Evolutionary conservation across 2,888 invertebrate species (phyloP), one percentile per base, ranked within the genome.

Genomic region (Noctua pronuba): DNA sequence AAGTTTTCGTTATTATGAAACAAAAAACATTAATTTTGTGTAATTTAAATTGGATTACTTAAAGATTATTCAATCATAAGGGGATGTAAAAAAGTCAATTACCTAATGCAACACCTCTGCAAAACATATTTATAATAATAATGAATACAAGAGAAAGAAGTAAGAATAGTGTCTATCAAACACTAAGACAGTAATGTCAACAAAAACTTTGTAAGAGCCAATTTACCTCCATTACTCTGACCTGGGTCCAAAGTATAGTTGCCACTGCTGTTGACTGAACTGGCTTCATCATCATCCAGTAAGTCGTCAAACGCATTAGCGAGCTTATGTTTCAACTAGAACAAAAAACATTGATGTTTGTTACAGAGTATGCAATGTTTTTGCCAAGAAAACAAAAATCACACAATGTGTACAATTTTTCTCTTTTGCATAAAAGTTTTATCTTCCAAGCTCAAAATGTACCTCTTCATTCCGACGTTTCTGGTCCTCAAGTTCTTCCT

Each of bases 241-340:
- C 90, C 90, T 16, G 92, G 90, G 79, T 96, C 95, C 76, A 96
- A 83, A 28, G 96, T 95, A 83, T 95, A 96, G 84, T 96, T 96
- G 21, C 95, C 95, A 88, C 97, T 96, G 91, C 97, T 97, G 66
- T 97, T 96, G 24, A 97, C 97, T 77, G 97, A 97, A 79, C 97
- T 97, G 60, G 96, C 97, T 83, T 98, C 97, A 84, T 98, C 97
- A 79, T 98, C 98, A 79, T 97, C 97, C 77, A 97, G 95, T 64
- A 98, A 96, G 90, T 98, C 98, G 86, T 97, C 97, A 90, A 98
- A 97, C n/a, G 97, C 98, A 92, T 97, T 97, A 82, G 96, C 97
- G 75, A 98, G 92, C 81, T 98, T 95, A 90, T 97, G 96, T 86
- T 97, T 96, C 55, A 98, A 93, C 98, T 98, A 89, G 77, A 96